Conservation (phyloP, 2,797 vertebrate genomes). For the Odontamblyopus rebecca region DNA sequence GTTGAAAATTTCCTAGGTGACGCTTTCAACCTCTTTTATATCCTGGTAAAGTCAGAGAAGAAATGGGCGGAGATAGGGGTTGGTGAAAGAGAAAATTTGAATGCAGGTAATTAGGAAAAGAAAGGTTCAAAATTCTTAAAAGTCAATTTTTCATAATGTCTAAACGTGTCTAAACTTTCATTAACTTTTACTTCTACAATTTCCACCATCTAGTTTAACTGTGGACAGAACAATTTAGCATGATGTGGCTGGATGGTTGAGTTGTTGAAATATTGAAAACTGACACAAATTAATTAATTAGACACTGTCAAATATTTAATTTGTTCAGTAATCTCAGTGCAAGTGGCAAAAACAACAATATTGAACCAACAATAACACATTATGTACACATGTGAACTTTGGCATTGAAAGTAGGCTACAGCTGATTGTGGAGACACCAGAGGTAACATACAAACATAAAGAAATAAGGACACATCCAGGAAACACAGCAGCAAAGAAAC, state of each 20-base stretch:
- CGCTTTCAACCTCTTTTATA: too few species aligned
- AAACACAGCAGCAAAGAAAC: slow-evolving; percentile 57
- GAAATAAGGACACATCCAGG: background rate
- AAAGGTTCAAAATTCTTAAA: too few species aligned
- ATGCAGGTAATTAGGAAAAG: too few species aligned
- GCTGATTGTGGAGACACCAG: slow-evolving; percentile 24
- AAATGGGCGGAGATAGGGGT: too few species aligned
- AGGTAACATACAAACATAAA: slow-evolving; percentile 26
- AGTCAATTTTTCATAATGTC: too few species aligned
- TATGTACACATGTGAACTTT: slow-evolving; percentile 69
- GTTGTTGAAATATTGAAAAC: background rate
- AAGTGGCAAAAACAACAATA: slow-evolving; percentile 73
- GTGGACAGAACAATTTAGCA: background rate
- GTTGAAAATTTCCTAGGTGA: too few species aligned
- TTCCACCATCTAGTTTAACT: too few species aligned
- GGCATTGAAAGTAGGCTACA: slow-evolving; percentile 42
- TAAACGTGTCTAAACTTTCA: too few species aligned
- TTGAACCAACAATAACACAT: slow-evolving; percentile 52
- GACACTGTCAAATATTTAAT: slow-evolving; percentile 78
- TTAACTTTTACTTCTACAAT: too few species aligned
- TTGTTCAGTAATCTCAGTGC: slow-evolving; percentile 78
- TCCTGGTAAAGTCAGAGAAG: too few species aligned
- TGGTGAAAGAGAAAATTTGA: too few species aligned
- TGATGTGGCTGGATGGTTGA: background rate
- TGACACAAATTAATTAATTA: slow-evolving; percentile 25